Conservation (phyloP, 2,113 vertebrate genomes). For the Empidonax alnorum region DNA sequence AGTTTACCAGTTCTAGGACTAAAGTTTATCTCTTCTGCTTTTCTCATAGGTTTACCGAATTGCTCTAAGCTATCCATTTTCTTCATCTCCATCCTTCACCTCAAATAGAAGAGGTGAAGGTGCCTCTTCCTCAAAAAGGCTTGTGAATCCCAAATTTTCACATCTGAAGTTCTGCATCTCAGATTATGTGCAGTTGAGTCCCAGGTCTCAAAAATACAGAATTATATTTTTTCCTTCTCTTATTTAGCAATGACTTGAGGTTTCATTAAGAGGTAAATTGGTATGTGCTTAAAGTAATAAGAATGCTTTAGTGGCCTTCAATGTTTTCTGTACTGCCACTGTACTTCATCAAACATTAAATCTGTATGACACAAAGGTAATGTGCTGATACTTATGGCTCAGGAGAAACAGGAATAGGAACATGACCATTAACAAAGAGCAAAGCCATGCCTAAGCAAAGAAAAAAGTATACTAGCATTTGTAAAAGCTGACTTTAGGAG, state of each 20-base stretch:
- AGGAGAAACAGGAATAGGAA: neutral
- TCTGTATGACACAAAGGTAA: neutral
- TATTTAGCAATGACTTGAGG: neutral
- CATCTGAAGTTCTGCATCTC: neutral
- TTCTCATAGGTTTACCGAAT: neutral
- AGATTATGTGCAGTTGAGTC: neutral
- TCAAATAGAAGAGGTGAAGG: neutral
- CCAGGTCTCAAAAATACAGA: neutral
- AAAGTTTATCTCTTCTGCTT: neutral
- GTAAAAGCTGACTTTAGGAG: slow-evolving; percentile 10
- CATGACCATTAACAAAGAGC: neutral
- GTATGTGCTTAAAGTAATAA: neutral
- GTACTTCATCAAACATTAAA: neutral
- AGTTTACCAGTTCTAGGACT: neutral
- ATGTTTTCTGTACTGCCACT: neutral
- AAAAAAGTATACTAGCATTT: neutral
- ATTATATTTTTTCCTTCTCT: rapidly evolving
- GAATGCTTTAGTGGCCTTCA: neutral
- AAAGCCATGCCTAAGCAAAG: neutral
- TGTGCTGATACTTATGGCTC: neutral
- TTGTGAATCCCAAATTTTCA: neutral
- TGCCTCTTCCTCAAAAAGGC: neutral
- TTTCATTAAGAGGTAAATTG: neutral
- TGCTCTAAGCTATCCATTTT: neutral
- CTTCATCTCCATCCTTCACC: neutral